Percentiles rank a stretch among this genome's conserved stretches.
These are phyloP conservation scores for Nemurella pictetii DNA, from an alignment of 2,888 invertebrate species.

Conservation along the genomic window DNA sequence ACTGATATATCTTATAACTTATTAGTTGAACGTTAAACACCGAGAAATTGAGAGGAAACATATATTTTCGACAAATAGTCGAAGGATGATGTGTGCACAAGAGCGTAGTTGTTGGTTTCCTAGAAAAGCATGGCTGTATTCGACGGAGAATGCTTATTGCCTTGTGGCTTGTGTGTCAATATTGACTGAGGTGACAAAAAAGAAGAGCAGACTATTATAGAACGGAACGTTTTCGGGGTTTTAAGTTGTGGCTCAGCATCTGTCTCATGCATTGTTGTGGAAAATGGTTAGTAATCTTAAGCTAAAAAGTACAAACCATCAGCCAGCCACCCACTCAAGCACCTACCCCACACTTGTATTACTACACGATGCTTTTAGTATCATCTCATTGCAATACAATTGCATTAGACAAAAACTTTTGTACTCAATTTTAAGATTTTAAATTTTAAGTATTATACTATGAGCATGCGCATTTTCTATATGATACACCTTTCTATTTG, in stretches of 20 bases:
- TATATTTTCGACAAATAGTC: constrained; percentile 1
- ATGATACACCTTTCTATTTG: neutral
- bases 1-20: neutral
- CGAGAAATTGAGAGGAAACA: constrained; percentile 15
- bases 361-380: too few species aligned
- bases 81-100: neutral
- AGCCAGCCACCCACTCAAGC: neutral
- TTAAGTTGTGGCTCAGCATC: neutral
- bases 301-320: neutral
- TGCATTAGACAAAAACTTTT: neutral
- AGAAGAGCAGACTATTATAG: constrained; percentile 1
- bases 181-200: constrained; percentile 11
- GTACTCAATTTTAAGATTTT: too few species aligned
- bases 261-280: neutral
- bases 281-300: neutral
- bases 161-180: constrained; percentile 1
- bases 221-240: neutral
- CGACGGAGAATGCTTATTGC: neutral
- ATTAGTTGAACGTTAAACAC: constrained; percentile 8
- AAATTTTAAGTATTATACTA: neutral
- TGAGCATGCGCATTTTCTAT: neutral
- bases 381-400: too few species aligned
- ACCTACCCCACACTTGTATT: neutral
- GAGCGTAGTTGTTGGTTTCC: neutral
- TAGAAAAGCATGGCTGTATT: neutral